Evolutionary conservation across 2,888 invertebrate species (phyloP), one percentile per base, ranked within the genome.

Genomic region (Zhuqinia jingwanae): DNA sequence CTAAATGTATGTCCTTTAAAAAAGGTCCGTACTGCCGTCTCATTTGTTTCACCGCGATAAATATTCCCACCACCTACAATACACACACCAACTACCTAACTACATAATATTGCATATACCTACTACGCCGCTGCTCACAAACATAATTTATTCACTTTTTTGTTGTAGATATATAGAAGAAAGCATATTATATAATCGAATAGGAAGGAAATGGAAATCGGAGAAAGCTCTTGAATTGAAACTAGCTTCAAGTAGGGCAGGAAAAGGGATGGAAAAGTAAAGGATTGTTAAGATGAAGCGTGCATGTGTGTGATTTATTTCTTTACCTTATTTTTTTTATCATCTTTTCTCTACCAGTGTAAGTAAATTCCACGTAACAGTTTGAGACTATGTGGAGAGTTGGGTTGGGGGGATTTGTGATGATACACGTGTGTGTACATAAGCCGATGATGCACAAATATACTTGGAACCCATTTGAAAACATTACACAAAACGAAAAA

Each of bases 211-310:
- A 83, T 83, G 76, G 83, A 68, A 76, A 83, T 77, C 42, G 25
- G 76, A 82, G 83, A 83, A 83, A 83, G 65, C 83, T 65, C 83
- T 83, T 83, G 83, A 83, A 76, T 76, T 76, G 77, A 83, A 68
- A 60, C 82, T 36, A 63, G 83, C 36, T 63, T 25, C 25, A 25
- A 36, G 45, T 22, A 47, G 2, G 22, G 15, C 15, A 25, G 30
- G 45, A 36, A 30, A 68, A 76, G 65, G 75, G 75, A 63, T 60
- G 63, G 75, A 75, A 75, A 70, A 47, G 60, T 63, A 75, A 75
- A 68, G 76, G 76, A 83, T 83, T 77, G 83, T 83, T 76, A 76
- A 76, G 77, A 77, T 82, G 63, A 68, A 77, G 76, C 76, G 20
- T 20, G 68, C 76, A 76, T 83, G 20, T 20, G 68, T 83, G 83